Evolutionary conservation across 2,113 vertebrate species (phyloP).

Genomic region (Trachemys scripta): DNA sequence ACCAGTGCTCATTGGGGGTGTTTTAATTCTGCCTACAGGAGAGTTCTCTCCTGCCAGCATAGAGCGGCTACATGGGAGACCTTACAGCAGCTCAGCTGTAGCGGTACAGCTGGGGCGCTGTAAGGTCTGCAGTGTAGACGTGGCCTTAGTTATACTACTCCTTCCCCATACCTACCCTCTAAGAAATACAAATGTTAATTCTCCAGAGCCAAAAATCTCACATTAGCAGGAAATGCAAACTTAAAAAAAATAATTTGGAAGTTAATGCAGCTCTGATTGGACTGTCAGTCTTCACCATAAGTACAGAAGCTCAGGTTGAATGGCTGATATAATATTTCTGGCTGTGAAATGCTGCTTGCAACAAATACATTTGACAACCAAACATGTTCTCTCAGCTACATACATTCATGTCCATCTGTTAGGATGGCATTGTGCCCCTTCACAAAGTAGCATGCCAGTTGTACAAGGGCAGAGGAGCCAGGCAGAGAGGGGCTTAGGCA

Average conservation of each 20-base stretch:
- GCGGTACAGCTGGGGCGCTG: no score
- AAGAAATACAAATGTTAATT: constrained; percentile 18
- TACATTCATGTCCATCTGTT: constrained; percentile 75
- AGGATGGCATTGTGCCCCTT: constrained; percentile 59
- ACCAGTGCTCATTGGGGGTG: no score
- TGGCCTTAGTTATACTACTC: neutral
- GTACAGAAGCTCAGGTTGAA: constrained; percentile 31
- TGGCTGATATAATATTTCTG: constrained; percentile 45
- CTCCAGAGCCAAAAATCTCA: neutral
- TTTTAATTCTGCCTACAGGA: no score
- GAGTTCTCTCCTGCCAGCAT: no score
- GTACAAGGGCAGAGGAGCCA: constrained; percentile 44
- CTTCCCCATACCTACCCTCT: neutral
- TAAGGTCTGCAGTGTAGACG: no score
- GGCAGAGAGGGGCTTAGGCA: constrained; percentile 1
- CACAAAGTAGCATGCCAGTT: constrained; percentile 50
- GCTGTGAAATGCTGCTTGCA: constrained; percentile 19
- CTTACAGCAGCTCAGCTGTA: no score
- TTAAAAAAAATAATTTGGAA: constrained; percentile 4
- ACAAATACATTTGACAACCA: constrained; percentile 71
- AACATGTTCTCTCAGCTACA: constrained; percentile 71
- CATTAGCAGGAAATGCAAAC: neutral
- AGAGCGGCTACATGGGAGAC: no score
- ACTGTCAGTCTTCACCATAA: constrained; percentile 21
- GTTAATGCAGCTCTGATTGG: constrained; percentile 13